Percentiles rank a stretch among this genome's conserved stretches.
Evolutionary conservation across 2,888 invertebrate genomes (phyloP).

Genomic region (Meliscaeva auricollis): DNA sequence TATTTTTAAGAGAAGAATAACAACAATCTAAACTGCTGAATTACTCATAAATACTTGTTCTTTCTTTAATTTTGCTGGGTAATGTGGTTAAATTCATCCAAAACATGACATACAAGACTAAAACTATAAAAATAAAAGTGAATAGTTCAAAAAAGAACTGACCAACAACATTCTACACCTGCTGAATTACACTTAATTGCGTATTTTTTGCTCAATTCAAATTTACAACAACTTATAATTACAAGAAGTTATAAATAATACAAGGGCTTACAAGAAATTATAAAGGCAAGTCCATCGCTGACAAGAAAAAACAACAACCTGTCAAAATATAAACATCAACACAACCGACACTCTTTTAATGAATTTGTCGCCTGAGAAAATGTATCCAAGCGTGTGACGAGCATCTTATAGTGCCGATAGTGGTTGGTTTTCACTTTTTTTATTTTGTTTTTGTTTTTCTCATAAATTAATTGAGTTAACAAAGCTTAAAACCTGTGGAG

Average conservation of each 20-base stretch:
- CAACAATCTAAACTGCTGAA: not conserved
- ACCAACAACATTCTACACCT: conserved; percentile 87
- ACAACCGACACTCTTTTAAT: not conserved
- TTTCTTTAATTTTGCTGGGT: not conserved
- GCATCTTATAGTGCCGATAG: conserved; percentile 27
- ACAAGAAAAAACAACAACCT: conserved; percentile 38
- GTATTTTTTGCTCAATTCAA: conserved; percentile 90
- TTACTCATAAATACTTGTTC: not conserved
- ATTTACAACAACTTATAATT: conserved; percentile 87
- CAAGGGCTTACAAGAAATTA: conserved; percentile 52
- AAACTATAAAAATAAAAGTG: not conserved
- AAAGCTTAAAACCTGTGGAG: conserved; percentile 51
- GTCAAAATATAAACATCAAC: not conserved
- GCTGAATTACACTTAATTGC: conserved; percentile 90
- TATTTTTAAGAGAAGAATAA: no score
- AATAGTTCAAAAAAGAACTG: not conserved
- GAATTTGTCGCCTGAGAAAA: conserved; percentile 50
- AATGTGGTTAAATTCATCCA: not conserved
- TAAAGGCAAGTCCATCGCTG: conserved; percentile 9
- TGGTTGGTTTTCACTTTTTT: conserved; percentile 52
- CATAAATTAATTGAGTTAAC: conserved; percentile 67
- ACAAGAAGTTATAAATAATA: conserved; percentile 41
- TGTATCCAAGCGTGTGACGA: conserved; percentile 59
- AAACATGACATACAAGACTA: no score
- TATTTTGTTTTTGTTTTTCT: conserved; percentile 33